These are phyloP conservation scores for Tamias sibiricus DNA, from an alignment of 2,113 vertebrate species.

Conservation along the genomic window DNA sequence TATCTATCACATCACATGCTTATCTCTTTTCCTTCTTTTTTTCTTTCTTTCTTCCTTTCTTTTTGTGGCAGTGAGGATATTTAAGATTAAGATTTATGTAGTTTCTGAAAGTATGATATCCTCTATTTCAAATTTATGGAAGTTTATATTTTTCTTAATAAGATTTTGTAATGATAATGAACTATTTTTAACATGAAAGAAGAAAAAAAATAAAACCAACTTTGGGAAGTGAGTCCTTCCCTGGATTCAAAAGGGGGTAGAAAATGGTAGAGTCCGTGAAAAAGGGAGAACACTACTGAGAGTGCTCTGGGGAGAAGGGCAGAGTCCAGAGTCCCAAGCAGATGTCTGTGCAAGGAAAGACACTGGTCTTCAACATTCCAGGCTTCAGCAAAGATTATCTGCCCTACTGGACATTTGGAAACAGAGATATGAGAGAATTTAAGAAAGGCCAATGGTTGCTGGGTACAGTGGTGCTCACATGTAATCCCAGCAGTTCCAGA, in stretches of 20 bases:
- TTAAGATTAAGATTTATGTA: neutral
- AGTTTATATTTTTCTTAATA: neutral
- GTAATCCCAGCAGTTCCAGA: too few relatives aligned
- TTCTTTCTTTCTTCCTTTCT: too few relatives aligned
- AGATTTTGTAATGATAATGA: neutral
- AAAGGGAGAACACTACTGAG: neutral
- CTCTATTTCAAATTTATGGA: neutral
- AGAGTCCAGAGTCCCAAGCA: neutral
- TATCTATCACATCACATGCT: neutral
- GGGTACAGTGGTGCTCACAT: too few relatives aligned
- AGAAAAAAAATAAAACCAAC: neutral
- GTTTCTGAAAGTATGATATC: neutral
- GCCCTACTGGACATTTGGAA: neutral
- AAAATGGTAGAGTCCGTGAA: neutral
- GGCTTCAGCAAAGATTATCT: neutral
- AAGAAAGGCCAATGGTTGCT: neutral
- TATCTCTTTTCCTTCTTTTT: too few relatives aligned
- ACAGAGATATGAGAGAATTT: neutral
- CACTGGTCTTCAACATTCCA: neutral
- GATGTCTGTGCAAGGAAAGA: neutral
- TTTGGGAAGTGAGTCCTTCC: neutral
- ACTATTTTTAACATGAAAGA: neutral
- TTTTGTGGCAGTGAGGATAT: neutral
- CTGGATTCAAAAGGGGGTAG: neutral
- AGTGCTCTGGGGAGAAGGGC: neutral